phyloP scores from a whole-genome alignment of 2,888 invertebrate genomes.

The Nephrotoma guestfalica region DNA sequence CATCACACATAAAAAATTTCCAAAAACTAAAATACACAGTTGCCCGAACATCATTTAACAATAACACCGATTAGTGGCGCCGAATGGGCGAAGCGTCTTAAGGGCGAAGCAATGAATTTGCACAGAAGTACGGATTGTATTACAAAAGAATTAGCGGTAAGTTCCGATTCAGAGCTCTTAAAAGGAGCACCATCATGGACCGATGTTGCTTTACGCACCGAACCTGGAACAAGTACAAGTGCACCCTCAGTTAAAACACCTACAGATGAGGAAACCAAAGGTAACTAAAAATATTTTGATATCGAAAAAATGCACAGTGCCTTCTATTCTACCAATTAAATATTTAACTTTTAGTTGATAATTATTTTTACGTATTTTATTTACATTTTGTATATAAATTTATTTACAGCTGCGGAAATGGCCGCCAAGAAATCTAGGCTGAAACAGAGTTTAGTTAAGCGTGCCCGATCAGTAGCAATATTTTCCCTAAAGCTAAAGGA shows the following conservation, averaged over 20 bases:
- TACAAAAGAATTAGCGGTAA: constrained; percentile 35
- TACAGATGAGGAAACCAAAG: constrained; percentile 43
- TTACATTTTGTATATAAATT: constrained; percentile 7
- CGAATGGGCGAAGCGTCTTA: constrained; percentile 51
- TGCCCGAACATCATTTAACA: constrained; percentile 37
- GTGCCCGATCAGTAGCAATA: constrained; percentile 72
- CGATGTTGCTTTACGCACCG: constrained; percentile 28
- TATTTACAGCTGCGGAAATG: constrained; percentile 35
- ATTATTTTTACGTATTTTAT: background rate
- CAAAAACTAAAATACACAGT: constrained; percentile 24
- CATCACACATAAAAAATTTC: background rate
- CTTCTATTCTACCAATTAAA: background rate
- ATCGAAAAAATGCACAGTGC: background rate
- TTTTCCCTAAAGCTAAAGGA: constrained; percentile 69
- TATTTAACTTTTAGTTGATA: no score
- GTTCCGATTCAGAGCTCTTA: constrained; percentile 28
- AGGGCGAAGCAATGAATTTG: constrained; percentile 41
- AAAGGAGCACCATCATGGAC: constrained; percentile 44
- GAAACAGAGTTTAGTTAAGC: constrained; percentile 64
- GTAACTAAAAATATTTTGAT: constrained; percentile 22
- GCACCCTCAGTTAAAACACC: constrained; percentile 12
- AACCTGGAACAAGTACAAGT: constrained; percentile 16
- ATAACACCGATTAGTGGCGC: constrained; percentile 47
- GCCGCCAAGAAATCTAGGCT: constrained; percentile 52
- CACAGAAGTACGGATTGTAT: constrained; percentile 70